phyloP scores from a whole-genome alignment of 2,113 vertebrate genomes.

The Pteronura brasiliensis region DNA sequence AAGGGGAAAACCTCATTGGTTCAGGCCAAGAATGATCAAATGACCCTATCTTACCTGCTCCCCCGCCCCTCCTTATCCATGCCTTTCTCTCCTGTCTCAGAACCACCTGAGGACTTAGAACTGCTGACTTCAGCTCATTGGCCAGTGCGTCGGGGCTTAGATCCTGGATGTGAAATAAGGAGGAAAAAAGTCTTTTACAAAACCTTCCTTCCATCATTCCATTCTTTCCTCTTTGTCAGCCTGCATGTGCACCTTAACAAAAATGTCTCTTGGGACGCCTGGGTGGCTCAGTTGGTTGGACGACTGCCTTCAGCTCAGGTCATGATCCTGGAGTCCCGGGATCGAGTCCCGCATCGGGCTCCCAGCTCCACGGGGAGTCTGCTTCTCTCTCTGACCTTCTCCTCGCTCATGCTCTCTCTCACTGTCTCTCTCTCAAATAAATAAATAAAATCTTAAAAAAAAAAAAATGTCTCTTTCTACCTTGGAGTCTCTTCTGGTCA shows the following conservation, averaged over 20 bases:
- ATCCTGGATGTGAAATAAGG: slow-evolving; percentile 41
- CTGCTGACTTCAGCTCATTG: slow-evolving; percentile 83
- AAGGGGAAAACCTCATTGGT: slow-evolving; percentile 74
- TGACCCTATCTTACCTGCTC: slow-evolving; percentile 61
- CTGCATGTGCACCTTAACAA: background rate
- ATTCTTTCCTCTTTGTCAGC: slow-evolving; percentile 30
- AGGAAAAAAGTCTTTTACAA: slow-evolving; percentile 58
- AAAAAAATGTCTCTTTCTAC: slow-evolving; percentile 37
- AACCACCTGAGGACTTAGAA: slow-evolving; percentile 79
- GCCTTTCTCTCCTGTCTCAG: slow-evolving; percentile 75
- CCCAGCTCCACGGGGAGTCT: no score
- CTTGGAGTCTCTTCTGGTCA: slow-evolving; percentile 59
- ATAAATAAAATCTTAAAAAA: no score
- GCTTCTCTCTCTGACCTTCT: no score
- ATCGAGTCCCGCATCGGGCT: no score
- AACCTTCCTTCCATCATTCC: slow-evolving; percentile 46
- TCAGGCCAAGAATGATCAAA: slow-evolving; percentile 82
- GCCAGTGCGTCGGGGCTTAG: slow-evolving; percentile 36
- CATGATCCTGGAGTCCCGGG: no score
- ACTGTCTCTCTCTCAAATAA: no score
- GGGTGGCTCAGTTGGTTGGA: no score
- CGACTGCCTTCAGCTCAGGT: no score
- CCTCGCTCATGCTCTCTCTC: no score
- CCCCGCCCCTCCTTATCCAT: slow-evolving; percentile 4
- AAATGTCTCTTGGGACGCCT: slow-evolving; percentile 47